Percentiles rank a stretch among this genome's conserved stretches.
These are phyloP conservation scores for Erethizon dorsatum DNA, from an alignment of 2,797 vertebrate genomes.

Conservation along the genomic window DNA sequence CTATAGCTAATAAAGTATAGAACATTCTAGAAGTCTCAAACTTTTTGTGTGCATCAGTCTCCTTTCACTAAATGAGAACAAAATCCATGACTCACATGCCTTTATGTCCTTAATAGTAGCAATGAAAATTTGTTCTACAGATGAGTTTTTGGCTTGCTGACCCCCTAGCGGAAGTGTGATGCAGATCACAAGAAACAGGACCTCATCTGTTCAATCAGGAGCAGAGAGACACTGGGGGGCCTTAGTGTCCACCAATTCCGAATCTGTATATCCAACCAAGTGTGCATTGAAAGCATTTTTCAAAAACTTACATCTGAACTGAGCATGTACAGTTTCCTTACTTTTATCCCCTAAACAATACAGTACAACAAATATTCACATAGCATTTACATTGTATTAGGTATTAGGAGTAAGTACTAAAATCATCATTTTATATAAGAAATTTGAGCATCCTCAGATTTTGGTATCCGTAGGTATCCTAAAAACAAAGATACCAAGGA, in stretches of 20 bases:
- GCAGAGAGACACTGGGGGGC: background rate
- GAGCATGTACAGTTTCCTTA: background rate
- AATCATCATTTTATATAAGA: background rate
- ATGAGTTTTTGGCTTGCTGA: conserved; percentile 2
- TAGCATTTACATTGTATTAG: background rate
- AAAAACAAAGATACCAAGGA: background rate
- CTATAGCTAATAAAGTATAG: background rate
- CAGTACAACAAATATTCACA: background rate
- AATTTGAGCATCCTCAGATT: background rate
- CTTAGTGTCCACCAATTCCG: background rate
- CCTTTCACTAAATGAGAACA: background rate
- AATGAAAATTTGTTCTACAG: conserved; percentile 3
- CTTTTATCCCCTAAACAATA: background rate
- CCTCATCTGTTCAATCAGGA: background rate
- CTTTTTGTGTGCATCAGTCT: background rate
- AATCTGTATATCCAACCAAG: background rate
- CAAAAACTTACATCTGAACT: background rate
- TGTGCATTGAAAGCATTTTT: background rate
- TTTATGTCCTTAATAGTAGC: background rate
- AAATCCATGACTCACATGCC: background rate
- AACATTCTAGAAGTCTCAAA: background rate
- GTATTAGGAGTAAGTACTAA: background rate
- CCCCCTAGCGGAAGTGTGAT: background rate
- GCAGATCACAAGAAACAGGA: background rate
- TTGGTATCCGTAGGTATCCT: background rate